Conservation (phyloP, 2,113 vertebrate genomes). For the Procavia capensis region DNA sequence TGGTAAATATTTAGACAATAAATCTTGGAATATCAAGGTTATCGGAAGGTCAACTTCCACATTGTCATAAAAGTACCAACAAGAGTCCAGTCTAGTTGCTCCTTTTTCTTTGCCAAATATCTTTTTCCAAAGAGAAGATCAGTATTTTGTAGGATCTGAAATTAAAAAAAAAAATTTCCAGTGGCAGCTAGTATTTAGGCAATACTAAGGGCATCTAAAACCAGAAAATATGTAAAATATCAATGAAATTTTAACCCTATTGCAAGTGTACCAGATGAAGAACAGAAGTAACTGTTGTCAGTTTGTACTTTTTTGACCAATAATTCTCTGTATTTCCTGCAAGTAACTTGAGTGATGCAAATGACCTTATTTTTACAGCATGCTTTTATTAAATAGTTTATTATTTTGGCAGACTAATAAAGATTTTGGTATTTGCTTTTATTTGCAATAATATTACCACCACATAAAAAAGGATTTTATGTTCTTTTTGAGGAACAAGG, state of each 20-base stretch:
- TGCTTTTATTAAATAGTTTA: slow-evolving; percentile 97
- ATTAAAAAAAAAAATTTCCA: slow-evolving; percentile 5
- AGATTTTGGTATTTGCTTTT: slow-evolving; percentile 96
- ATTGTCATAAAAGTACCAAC: slow-evolving; percentile 77
- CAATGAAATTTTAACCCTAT: slow-evolving; percentile 82
- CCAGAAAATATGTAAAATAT: slow-evolving; percentile 83
- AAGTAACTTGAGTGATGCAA: slow-evolving; percentile 93
- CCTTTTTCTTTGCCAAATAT: slow-evolving; percentile 59
- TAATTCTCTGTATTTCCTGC: slow-evolving; percentile 89
- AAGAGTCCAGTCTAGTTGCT: slow-evolving; percentile 53
- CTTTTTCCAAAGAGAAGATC: slow-evolving; percentile 60
- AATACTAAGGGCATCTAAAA: slow-evolving; percentile 83
- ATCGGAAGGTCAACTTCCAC: slow-evolving; percentile 75
- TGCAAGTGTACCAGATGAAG: slow-evolving; percentile 83
- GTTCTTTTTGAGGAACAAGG: slow-evolving; percentile 95
- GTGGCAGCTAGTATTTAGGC: slow-evolving; percentile 58
- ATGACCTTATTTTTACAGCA: slow-evolving; percentile 95
- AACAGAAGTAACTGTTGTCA: slow-evolving; percentile 88
- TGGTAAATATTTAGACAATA: slow-evolving; percentile 82
- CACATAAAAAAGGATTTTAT: slow-evolving; percentile 97
- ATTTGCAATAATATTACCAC: slow-evolving; percentile 95
- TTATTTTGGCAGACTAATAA: slow-evolving; percentile 96
- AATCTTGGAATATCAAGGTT: slow-evolving; percentile 77
- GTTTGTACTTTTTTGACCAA: slow-evolving; percentile 89
- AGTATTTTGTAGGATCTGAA: slow-evolving; percentile 72